Base-by-base conservation (phyloP, 2,113 vertebrate species). In the Fregetta grallaria region DNA sequence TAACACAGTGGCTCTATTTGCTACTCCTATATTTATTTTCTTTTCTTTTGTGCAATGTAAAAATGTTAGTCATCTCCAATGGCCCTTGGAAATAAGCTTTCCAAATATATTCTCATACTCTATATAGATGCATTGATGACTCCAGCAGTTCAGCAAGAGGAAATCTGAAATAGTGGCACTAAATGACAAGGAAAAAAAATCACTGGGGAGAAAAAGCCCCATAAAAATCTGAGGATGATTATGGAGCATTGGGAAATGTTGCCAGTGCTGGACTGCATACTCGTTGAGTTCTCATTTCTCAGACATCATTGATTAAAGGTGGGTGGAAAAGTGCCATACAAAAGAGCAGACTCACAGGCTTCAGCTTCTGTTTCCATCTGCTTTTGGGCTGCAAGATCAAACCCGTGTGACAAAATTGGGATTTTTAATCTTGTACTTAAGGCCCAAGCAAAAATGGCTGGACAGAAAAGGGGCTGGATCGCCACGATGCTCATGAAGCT, bases 11-110 rank as follows among this genome's bases (percentile, higher is more conserved):
- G 87, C 96, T 97, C 95, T 97, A 96, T 98, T 98, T 96, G 95
- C 96, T 95, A 90, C 94, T 98, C 96, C 94, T 97, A 95, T 97
- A 97, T 98, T 94, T 97, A 97, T 95, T 96, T 97, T 88, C 87
- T 92, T 83, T 96, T 97, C 95, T 96, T 97, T 91, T 90, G 97
- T 93, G 93, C 40, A 56, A 90, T 66, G 67, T 97, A 98, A 98
- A 98, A 98, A 97, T 96, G 96, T 95, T 95, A 96, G 97, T 97
- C 95, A 92, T 97, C 96, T 98, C 97, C 97, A 96, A 97, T 96
- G 97, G 97, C 93, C 95, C 96, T 98, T 96, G 85, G 97, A 98
- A 98, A 98, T 98, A 98, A 98, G 96, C 97, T 96, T 98, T 96
- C 97, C 96, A 98, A 98, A 98, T 98, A 96, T 97, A 98, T 97